phyloP scores from a whole-genome alignment of 2,797 vertebrate species.

The Dermochelys coriacea region DNA sequence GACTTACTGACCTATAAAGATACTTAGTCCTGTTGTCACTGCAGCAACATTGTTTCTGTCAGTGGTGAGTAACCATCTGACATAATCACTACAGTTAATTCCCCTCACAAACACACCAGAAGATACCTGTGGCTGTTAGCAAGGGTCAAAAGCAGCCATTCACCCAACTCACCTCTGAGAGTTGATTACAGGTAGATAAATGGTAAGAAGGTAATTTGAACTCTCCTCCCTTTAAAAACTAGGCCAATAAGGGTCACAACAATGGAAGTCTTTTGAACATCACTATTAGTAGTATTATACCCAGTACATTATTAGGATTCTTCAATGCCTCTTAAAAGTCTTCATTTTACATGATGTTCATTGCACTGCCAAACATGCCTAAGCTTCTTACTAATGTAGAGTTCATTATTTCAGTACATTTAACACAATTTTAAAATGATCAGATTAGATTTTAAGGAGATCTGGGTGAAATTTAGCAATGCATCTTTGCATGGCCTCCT shows the following conservation, averaged over 20 bases:
- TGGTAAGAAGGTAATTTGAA: background rate
- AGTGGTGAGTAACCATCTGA: background rate
- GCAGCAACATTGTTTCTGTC: background rate
- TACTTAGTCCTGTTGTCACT: background rate
- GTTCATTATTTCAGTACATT: background rate
- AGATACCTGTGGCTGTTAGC: background rate
- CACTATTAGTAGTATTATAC: background rate
- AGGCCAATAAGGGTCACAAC: background rate
- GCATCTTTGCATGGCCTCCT: background rate
- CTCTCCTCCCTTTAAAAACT: background rate
- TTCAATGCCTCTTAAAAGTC: background rate
- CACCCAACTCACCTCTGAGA: background rate
- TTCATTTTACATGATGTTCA: background rate
- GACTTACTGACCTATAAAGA: background rate
- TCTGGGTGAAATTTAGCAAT: background rate
- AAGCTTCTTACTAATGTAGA: background rate
- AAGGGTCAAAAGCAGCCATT: background rate
- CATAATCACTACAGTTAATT: constrained; percentile 1
- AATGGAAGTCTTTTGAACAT: background rate
- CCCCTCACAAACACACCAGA: background rate
- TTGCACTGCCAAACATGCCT: background rate
- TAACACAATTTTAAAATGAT: background rate
- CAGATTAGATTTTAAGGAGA: background rate
- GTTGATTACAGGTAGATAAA: background rate
- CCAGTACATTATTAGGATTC: background rate